Conservation (phyloP, 2,888 invertebrate species). For the Mythimna vitellina region DNA sequence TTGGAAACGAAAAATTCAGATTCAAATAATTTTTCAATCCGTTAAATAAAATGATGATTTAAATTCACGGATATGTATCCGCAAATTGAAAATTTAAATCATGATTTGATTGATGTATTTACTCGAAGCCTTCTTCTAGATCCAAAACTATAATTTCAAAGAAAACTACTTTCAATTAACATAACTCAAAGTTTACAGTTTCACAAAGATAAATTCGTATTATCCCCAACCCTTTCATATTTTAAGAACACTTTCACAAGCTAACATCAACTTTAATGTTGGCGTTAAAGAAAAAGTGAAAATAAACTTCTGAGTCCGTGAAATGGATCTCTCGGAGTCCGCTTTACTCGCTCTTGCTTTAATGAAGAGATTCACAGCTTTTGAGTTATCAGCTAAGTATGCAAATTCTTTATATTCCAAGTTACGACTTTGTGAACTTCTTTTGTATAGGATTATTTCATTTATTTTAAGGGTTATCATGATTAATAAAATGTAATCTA, state of each 20-base stretch:
- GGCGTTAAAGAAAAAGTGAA: slow-evolving; percentile 64
- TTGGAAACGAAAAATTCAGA: neutral
- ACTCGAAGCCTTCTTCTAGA: slow-evolving; percentile 15
- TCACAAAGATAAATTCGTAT: slow-evolving; percentile 35
- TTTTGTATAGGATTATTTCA: slow-evolving; percentile 48
- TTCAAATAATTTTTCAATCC: neutral
- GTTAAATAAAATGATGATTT: neutral
- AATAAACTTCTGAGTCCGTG: slow-evolving; percentile 58
- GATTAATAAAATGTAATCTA: neutral
- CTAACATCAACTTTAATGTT: slow-evolving; percentile 62
- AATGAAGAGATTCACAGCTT: slow-evolving; percentile 70
- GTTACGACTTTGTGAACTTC: slow-evolving; percentile 57
- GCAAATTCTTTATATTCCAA: slow-evolving; percentile 65
- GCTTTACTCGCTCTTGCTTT: slow-evolving; percentile 63
- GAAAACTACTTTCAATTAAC: slow-evolving; percentile 17
- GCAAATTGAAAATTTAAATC: too few relatives aligned
- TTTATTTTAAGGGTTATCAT: slow-evolving; percentile 45
- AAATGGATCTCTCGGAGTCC: slow-evolving; percentile 61
- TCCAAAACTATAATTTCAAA: slow-evolving; percentile 12
- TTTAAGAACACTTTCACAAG: slow-evolving; percentile 40
- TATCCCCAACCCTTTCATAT: slow-evolving; percentile 49
- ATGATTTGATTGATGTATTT: neutral
- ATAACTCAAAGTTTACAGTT: slow-evolving; percentile 17
- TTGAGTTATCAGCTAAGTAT: slow-evolving; percentile 65
- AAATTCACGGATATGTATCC: neutral